These are phyloP conservation scores for Meandrina meandrites DNA, from an alignment of 92 coral and sea anemone species.

Conservation along the genomic window DNA sequence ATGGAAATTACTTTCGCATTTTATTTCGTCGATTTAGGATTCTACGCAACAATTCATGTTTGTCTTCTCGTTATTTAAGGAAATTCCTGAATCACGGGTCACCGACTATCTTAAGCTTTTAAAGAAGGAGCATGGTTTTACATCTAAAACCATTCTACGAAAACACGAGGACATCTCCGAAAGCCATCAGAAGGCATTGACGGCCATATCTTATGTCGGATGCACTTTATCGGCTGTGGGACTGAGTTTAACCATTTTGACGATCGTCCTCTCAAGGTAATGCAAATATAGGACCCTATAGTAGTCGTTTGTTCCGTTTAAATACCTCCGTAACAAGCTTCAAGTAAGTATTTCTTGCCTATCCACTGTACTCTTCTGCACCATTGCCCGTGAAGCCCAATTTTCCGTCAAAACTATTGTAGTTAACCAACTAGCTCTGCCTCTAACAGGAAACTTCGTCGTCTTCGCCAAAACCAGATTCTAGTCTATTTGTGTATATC, in stretches of 20 bases:
- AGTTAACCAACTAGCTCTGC: background rate
- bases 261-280: constrained; percentile 70
- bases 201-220: constrained; percentile 72
- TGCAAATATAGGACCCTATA: background rate
- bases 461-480: constrained; percentile 87
- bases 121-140: background rate
- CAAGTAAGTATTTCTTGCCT: too few species aligned
- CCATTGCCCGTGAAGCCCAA: too few species aligned
- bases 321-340: too few species aligned
- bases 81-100: constrained; percentile 23
- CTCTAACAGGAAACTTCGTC: constrained; percentile 76
- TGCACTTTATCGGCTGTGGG: constrained; percentile 76
- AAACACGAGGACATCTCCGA: constrained; percentile 53
- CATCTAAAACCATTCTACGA: constrained; percentile 31
- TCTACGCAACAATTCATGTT: background rate
- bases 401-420: too few species aligned
- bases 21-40: too few species aligned
- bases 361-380: too few species aligned
- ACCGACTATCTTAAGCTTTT: constrained; percentile 17
- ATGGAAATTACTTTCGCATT: too few species aligned
- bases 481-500: constrained; percentile 80
- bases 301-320: background rate
- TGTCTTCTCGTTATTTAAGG: constrained; percentile 5
- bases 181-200: constrained; percentile 47
- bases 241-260: constrained; percentile 58